These are phyloP conservation scores for Chironomus striatipennis DNA, from an alignment of 1,140 invertebrate genomes.

Conservation along the genomic window DNA sequence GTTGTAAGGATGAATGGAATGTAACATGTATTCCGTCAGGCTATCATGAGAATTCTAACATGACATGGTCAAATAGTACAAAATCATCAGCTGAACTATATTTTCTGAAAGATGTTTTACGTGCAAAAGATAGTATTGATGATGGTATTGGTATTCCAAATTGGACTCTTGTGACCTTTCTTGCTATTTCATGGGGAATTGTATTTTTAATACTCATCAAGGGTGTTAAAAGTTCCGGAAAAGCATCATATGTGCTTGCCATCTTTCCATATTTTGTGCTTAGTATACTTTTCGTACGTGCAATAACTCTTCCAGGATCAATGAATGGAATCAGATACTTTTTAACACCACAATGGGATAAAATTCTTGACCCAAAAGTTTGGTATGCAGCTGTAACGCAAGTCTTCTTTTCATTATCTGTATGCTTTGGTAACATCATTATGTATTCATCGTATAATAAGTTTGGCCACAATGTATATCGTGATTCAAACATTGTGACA, in stretches of 20 bases:
- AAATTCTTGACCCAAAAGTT: conserved; percentile 57
- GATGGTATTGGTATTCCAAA: conserved; percentile 62
- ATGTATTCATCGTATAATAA: conserved; percentile 79
- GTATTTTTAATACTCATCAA: conserved; percentile 67
- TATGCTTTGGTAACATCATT: conserved; percentile 71
- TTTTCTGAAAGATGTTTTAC: conserved; percentile 50
- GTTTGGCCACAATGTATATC: conserved; percentile 69
- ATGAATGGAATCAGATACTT: conserved; percentile 67
- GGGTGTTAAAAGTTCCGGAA: conserved; percentile 71
- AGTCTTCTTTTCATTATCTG: conserved; percentile 65
- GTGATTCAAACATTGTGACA: conserved; percentile 67
- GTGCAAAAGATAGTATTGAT: conserved; percentile 55
- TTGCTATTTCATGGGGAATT: conserved; percentile 67
- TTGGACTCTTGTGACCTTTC: conserved; percentile 67
- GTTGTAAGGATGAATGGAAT: conserved; percentile 52
- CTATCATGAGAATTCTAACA: neutral
- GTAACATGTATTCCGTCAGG: conserved; percentile 40
- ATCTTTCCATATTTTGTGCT: conserved; percentile 81
- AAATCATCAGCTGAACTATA: conserved; percentile 38
- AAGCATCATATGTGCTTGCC: conserved; percentile 75
- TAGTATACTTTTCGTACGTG: conserved; percentile 57
- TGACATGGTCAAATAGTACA: neutral
- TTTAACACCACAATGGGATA: conserved; percentile 59
- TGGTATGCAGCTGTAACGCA: conserved; percentile 78
- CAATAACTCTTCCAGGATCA: conserved; percentile 68